phyloP scores from a whole-genome alignment of 2,113 vertebrate species.

The Chunga burmeisteri region DNA sequence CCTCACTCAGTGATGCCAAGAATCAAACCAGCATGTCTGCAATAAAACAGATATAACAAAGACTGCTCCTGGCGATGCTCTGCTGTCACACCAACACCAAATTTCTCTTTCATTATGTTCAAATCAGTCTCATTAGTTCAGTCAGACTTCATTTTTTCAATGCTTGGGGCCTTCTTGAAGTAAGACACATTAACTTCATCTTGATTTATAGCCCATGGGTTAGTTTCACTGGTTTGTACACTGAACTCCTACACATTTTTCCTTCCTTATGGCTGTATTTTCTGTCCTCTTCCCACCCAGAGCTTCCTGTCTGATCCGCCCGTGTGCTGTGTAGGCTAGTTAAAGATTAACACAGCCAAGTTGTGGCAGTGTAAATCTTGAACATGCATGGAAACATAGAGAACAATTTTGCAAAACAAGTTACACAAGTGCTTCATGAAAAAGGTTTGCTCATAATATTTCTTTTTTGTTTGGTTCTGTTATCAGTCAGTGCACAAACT shows the following conservation, averaged over 20 bases:
- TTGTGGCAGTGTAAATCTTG: background rate
- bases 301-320: background rate
- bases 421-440: background rate
- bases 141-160: constrained; percentile 4
- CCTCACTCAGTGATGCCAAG: background rate
- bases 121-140: constrained; percentile 41
- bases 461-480: background rate
- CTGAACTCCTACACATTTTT: constrained; percentile 47
- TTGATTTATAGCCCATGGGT: constrained; percentile 43
- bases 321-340: constrained; percentile 44
- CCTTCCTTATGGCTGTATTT: constrained; percentile 48
- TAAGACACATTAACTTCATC: constrained; percentile 9
- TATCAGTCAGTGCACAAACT: background rate
- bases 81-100: constrained; percentile 8
- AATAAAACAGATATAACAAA: constrained; percentile 39
- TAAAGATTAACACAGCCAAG: constrained; percentile 30
- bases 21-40: background rate
- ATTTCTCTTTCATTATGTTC: constrained; percentile 36
- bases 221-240: constrained; percentile 55
- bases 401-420: background rate
- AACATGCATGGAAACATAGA: background rate
- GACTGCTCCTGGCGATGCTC: background rate
- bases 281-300: background rate
- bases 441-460: background rate
- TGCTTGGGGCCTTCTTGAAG: constrained; percentile 27